Evolutionary conservation across 2,113 vertebrate genomes (phyloP).

Genomic region (Benitochromis conjunctus): DNA sequence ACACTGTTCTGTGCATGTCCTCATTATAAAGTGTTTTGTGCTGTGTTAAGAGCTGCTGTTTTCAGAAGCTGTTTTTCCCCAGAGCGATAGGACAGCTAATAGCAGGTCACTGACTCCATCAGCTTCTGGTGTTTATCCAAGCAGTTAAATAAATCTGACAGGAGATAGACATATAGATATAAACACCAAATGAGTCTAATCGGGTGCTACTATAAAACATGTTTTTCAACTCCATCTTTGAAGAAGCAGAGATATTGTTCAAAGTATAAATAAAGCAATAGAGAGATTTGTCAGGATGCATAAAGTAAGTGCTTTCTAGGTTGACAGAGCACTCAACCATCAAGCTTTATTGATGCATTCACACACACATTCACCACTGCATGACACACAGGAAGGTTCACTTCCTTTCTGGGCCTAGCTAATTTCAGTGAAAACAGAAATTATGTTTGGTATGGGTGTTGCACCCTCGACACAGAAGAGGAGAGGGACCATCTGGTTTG

Average conservation of each 20-base stretch:
- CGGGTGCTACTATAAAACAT: neutral
- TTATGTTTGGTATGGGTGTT: neutral
- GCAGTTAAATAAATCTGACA: constrained; percentile 29
- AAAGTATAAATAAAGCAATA: neutral
- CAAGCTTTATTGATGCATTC: neutral
- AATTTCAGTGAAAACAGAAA: neutral
- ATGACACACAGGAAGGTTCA: neutral
- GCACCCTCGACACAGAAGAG: neutral
- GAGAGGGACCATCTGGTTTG: neutral
- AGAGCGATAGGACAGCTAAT: constrained; percentile 37
- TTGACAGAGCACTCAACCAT: neutral
- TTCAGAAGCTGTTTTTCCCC: constrained; percentile 46
- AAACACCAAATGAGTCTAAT: neutral
- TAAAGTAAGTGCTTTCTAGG: neutral
- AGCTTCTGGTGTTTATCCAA: constrained; percentile 20
- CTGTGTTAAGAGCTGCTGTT: constrained; percentile 18
- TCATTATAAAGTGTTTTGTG: constrained; percentile 2
- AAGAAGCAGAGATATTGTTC: neutral
- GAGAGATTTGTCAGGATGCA: neutral
- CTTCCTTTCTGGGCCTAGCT: neutral
- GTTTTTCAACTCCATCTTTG: neutral
- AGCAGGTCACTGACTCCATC: constrained; percentile 59
- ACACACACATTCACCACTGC: neutral
- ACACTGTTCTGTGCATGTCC: neutral
- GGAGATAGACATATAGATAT: neutral